These are phyloP conservation scores for Sterna hirundo DNA, from an alignment of 2,113 vertebrate genomes.

Conservation along the genomic window DNA sequence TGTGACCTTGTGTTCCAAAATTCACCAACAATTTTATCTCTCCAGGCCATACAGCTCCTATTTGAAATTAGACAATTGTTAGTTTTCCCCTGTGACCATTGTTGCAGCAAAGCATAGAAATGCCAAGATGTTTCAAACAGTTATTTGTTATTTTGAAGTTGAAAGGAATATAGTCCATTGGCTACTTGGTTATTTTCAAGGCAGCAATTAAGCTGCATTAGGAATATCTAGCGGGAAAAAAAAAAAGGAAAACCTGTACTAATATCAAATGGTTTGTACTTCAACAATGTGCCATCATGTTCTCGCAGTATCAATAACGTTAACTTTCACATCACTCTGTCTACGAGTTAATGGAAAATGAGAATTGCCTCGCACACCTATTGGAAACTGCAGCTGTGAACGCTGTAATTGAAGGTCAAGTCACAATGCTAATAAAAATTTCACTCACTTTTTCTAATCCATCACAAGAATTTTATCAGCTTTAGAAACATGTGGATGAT, in stretches of 20 bases:
- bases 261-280: neutral
- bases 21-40: neutral
- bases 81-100: neutral
- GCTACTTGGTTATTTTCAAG: neutral
- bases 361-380: neutral
- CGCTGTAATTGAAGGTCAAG: neutral
- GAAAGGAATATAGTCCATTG: neutral
- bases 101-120: neutral
- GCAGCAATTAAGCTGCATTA: neutral
- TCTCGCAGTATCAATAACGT: neutral
- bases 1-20: neutral
- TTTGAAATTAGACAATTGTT: neutral
- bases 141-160: neutral
- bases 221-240: neutral
- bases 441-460: neutral
- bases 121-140: neutral
- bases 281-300: neutral
- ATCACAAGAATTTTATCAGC: neutral
- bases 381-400: neutral
- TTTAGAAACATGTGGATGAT: neutral
- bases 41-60: neutral
- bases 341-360: neutral
- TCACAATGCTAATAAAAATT: neutral
- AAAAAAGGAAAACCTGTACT: neutral
- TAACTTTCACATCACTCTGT: slow-evolving; percentile 23